Evolutionary conservation across 2,888 invertebrate genomes (phyloP), one percentile per base, ranked within the genome.

Genomic region (Rhingia campestris): DNA sequence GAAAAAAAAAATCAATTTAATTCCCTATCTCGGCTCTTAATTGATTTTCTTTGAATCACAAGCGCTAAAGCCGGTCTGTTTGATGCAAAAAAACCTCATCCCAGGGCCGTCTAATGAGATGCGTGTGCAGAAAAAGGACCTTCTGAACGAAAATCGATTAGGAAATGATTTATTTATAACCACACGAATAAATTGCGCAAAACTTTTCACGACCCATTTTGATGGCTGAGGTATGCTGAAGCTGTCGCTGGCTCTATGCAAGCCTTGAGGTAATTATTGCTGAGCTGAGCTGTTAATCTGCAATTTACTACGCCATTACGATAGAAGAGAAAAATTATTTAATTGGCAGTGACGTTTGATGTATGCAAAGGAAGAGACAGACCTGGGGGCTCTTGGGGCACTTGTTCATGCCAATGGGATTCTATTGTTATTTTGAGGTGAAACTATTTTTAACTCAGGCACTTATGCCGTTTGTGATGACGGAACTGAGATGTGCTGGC

Each of bases 1-100:
- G n/a, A n/a, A 22, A 22, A 22, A 22, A 22, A 22, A 22, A 22
- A 2, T 22, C 22, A 22, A 22, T 22, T 81, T 66, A 81, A 72
- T 75, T 81, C 61, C 66, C 76, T 56, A 72, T 76, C 81, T 72
- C 49, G 72, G n/a, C 61, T 72, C 76, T 81, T 81, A 76, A 81
- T 81, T 81, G 81, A 81, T 81, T 81, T 66, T 54, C 66, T 53
- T 67, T 76, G 76, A 72, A 76, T 66, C 64, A 32, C 59, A 72
- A 49, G 10, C 45, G 63, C 32, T 6, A n/a, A 35, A 33, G 80
- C 80, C 73, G 80, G 49, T 37, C 49, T 67, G 61, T 79, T 80
- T 73, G 73, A 80, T 30, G 56, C 4, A 1, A n/a, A 7, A 2
- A 6, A 5, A 22, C n/a, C 33, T 39, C n/a, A 10, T 32, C 39